phyloP scores from a whole-genome alignment of 92 coral and sea anemone species.

The Umimayanthus kanabou region DNA sequence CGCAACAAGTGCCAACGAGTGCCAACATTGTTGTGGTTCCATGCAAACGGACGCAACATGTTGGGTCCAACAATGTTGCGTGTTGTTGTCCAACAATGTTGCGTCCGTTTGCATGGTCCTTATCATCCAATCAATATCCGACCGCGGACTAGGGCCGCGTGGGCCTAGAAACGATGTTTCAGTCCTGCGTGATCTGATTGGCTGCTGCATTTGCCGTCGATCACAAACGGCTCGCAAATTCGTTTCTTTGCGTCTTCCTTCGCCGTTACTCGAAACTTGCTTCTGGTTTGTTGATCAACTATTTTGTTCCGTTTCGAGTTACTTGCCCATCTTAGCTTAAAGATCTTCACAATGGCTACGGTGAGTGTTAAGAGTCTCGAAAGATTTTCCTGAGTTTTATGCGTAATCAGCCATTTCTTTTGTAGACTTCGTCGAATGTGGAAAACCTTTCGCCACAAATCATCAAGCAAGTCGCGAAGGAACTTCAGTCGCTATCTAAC shows the following conservation, averaged over 20 bases:
- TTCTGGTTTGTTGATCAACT: neutral
- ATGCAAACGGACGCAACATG: too few species aligned
- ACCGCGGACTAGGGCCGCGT: too few species aligned
- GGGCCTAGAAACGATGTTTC: slow-evolving; percentile 20
- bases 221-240: slow-evolving; percentile 57
- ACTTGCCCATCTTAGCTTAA: neutral
- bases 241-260: slow-evolving; percentile 32
- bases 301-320: slow-evolving; percentile 15
- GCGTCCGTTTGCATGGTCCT: too few species aligned
- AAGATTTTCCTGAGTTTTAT: neutral
- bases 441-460: slow-evolving; percentile 99
- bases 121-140: too few species aligned
- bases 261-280: neutral
- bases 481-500: slow-evolving; percentile 75
- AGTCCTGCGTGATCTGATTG: slow-evolving; percentile 58
- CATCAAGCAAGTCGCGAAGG: slow-evolving; percentile 95
- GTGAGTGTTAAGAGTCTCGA: slow-evolving; percentile 5
- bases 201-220: slow-evolving; percentile 53
- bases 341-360: slow-evolving; percentile 23
- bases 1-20: too few species aligned
- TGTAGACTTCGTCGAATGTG: slow-evolving; percentile 95
- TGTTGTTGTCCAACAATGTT: too few species aligned
- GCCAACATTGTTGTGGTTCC: too few species aligned
- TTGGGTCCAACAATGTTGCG: too few species aligned
- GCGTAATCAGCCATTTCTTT: slow-evolving; percentile 5